These are phyloP conservation scores for Gallirallus australis DNA, from an alignment of 2,797 vertebrate genomes.

Conservation along the genomic window DNA sequence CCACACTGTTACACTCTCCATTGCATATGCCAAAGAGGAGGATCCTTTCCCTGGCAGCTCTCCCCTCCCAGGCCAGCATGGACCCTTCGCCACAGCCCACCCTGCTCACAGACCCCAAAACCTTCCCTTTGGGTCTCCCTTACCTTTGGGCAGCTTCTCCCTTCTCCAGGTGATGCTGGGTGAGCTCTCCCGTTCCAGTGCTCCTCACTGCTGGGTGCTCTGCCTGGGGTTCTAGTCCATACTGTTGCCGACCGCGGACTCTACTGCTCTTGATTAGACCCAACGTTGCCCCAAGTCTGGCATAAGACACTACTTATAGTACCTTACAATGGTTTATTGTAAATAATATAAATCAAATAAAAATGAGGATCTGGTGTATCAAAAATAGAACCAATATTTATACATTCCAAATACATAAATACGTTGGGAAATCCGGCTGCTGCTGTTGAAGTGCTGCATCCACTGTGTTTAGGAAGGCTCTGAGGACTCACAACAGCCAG, in stretches of 20 bases:
- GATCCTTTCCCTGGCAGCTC: neutral
- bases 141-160: neutral
- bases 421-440: neutral
- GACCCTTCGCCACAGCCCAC: neutral
- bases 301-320: neutral
- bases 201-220: neutral
- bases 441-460: neutral
- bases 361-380: neutral
- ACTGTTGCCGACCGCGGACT: accelerated
- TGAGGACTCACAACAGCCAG: neutral
- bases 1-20: neutral
- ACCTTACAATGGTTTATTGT: slow-evolving; percentile 38
- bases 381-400: neutral
- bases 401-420: neutral
- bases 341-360: neutral
- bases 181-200: neutral
- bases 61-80: neutral
- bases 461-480: neutral
- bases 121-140: neutral
- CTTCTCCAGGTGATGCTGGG: accelerated
- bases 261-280: neutral
- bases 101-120: neutral
- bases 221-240: neutral
- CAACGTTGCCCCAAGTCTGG: neutral
- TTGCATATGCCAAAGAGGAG: neutral